Evolutionary conservation across 2,797 vertebrate genomes (phyloP).

Genomic region (Euphonia xanthogaster): DNA sequence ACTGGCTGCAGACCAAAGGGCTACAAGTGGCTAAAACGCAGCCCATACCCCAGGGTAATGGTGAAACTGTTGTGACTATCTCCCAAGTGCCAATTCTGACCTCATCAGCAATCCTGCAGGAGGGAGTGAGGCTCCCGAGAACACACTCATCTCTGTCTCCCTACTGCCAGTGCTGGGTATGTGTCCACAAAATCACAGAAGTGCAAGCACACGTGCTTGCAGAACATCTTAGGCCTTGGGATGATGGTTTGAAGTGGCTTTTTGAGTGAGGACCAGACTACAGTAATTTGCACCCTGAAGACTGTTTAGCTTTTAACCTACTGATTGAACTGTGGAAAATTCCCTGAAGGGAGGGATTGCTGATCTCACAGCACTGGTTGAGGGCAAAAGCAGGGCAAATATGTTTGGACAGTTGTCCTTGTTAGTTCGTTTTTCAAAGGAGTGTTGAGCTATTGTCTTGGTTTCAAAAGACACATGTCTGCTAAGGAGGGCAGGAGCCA

Average conservation of each 20-base stretch:
- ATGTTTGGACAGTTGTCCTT: neutral
- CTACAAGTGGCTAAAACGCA: neutral
- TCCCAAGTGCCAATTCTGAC: neutral
- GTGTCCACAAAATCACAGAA: neutral
- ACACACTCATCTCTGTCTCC: rapidly evolving
- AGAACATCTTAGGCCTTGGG: neutral
- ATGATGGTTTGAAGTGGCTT: neutral
- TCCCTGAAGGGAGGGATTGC: neutral
- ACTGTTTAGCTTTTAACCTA: neutral
- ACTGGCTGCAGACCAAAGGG: neutral
- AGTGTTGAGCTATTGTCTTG: neutral
- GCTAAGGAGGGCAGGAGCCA: too few species aligned
- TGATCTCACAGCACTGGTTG: neutral
- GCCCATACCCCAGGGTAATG: neutral
- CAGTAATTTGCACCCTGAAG: rapidly evolving
- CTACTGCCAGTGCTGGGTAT: rapidly evolving
- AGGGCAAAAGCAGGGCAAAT: neutral
- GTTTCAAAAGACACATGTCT: too few species aligned
- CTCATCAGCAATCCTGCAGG: neutral
- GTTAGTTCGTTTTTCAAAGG: neutral
- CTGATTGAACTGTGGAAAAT: neutral
- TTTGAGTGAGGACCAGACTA: neutral
- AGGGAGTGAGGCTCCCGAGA: neutral
- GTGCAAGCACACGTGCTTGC: neutral
- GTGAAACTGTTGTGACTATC: neutral